Evolutionary conservation across 2,113 vertebrate species (phyloP).

Genomic region (Corythaeola cristata): DNA sequence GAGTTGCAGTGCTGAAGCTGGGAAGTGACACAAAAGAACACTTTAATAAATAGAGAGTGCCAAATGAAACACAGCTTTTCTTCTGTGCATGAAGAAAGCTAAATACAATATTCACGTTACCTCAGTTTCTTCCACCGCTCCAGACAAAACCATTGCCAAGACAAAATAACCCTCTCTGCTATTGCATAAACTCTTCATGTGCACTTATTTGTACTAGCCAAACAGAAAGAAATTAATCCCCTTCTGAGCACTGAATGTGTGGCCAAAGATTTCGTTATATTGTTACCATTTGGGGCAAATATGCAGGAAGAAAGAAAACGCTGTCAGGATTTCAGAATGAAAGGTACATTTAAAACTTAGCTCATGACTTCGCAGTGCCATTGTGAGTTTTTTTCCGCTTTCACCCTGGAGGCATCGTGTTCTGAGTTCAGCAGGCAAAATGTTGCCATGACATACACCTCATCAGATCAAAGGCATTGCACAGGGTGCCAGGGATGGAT

Average conservation of each 20-base stretch:
- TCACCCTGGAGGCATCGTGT: not conserved
- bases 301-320: not conserved
- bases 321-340: constrained; percentile 9
- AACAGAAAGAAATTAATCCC: constrained; percentile 54
- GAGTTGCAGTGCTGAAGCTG: constrained; percentile 9
- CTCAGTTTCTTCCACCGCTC: not conserved
- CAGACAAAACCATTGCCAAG: constrained; percentile 44
- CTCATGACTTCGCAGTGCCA: not conserved
- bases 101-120: constrained; percentile 51
- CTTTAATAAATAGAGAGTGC: constrained; percentile 42
- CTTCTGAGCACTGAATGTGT: not conserved
- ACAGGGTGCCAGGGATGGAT: not conserved
- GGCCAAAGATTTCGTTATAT: constrained; percentile 51
- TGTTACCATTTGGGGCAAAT: constrained; percentile 38
- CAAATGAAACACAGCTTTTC: constrained; percentile 39
- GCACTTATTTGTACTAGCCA: constrained; percentile 39
- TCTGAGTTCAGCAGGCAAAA: constrained; percentile 1
- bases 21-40: constrained; percentile 35
- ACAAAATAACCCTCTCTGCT: constrained; percentile 49
- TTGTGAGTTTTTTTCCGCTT: not conserved
- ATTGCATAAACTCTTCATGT: constrained; percentile 30
- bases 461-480: constrained; percentile 44
- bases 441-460: constrained; percentile 32
- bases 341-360: not conserved
- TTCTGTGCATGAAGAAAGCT: constrained; percentile 21